These are phyloP conservation scores for Oncorhynchus gorbuscha DNA, from an alignment of 2,113 vertebrate genomes.

Conservation along the genomic window DNA sequence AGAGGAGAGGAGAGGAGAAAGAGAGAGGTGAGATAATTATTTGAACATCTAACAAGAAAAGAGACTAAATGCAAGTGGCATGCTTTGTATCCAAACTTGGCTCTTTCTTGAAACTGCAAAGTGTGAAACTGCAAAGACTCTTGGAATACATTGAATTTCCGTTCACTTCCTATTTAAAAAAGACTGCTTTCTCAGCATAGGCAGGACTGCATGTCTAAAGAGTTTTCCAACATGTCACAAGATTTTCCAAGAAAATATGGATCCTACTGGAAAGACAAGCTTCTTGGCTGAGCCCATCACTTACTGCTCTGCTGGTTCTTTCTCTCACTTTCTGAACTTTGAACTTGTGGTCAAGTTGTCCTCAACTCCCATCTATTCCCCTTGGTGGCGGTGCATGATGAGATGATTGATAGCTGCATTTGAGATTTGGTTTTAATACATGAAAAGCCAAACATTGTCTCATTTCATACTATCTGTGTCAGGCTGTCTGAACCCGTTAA, in stretches of 20 bases:
- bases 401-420: slow-evolving; percentile 51
- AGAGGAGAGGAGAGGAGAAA: no score
- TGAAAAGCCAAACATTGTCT: slow-evolving; percentile 38
- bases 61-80: background rate
- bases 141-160: background rate
- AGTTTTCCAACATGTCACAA: slow-evolving; percentile 21
- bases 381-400: slow-evolving; percentile 18
- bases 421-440: slow-evolving; percentile 46
- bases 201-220: slow-evolving; percentile 22
- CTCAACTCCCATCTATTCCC: slow-evolving; percentile 39
- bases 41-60: background rate
- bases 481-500: background rate
- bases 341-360: slow-evolving; percentile 40
- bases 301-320: slow-evolving; percentile 42
- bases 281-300: slow-evolving; percentile 40
- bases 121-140: background rate
- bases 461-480: slow-evolving; percentile 24
- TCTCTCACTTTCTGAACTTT: slow-evolving; percentile 21
- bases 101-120: no score
- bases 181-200: slow-evolving; percentile 52
- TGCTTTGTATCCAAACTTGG: background rate
- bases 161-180: background rate
- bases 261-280: slow-evolving; percentile 27
- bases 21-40: background rate
- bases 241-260: slow-evolving; percentile 40